A percentile compares a stretch with the other conserved stretches of the same genome.
Evolutionary conservation across 2,888 invertebrate genomes (phyloP).

Genomic region (Hypsopygia costalis): DNA sequence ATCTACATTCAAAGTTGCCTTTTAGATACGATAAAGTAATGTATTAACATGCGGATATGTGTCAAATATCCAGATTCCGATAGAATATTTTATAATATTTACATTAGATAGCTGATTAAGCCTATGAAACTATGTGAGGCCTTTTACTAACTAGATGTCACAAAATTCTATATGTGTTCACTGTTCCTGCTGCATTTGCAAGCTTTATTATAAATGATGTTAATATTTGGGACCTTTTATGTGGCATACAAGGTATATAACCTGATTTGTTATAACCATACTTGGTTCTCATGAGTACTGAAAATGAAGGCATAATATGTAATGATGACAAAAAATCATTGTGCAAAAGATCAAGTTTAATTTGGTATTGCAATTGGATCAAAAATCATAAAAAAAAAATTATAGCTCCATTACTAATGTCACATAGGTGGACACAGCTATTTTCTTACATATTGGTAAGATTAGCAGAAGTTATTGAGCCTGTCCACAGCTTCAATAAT

Average conservation of each 20-base stretch:
- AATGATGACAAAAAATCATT: too few relatives aligned
- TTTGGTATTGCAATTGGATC: too few relatives aligned
- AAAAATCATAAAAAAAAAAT: too few relatives aligned
- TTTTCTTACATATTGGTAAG: too few relatives aligned
- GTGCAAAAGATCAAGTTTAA: too few relatives aligned
- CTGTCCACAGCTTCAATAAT: too few relatives aligned
- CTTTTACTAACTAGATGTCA: slow-evolving; percentile 47
- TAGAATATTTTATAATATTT: slow-evolving; percentile 60
- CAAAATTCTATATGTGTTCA: slow-evolving; percentile 29
- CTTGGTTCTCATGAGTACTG: too few relatives aligned
- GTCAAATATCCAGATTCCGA: slow-evolving; percentile 64
- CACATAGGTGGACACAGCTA: too few relatives aligned
- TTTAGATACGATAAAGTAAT: slow-evolving; percentile 76
- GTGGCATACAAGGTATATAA: background rate
- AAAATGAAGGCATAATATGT: too few relatives aligned
- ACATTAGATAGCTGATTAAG: slow-evolving; percentile 55
- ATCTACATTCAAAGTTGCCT: slow-evolving; percentile 78
- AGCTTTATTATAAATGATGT: slow-evolving; percentile 52
- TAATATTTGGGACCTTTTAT: slow-evolving; percentile 50
- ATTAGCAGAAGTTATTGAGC: too few relatives aligned
- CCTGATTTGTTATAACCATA: too few relatives aligned
- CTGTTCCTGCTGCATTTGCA: slow-evolving; percentile 56
- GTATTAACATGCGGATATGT: slow-evolving; percentile 61
- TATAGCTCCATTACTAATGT: too few relatives aligned
- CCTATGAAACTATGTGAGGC: slow-evolving; percentile 46